Base-by-base conservation (phyloP, 1,140 invertebrate genomes). In the Paramacrobiotus metropolitanus region DNA sequence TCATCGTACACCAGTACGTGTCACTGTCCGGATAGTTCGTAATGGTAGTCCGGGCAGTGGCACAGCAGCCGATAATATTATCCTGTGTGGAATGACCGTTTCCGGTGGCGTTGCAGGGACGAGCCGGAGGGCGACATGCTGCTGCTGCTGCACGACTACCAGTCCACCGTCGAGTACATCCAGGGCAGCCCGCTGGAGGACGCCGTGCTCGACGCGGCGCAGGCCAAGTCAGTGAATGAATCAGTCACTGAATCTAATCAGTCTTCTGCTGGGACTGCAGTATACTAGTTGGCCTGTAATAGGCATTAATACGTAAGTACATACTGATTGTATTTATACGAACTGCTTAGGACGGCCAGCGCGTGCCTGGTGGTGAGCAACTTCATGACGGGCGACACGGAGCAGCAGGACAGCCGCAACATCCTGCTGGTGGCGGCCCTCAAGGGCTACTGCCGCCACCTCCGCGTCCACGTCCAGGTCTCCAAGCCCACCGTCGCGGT, bases 161-260 rank as follows among this genome's bases (percentile, higher is more conserved):
- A 55, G 24, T 15, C 48, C 24, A 20, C 15, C 48, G 78, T 79
- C 29, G 75, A 80, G 66, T 80, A 77, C 66, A 79, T 79, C 67
- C 74, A 77, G 62, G 78, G 79, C 4, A 76, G 76, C 24, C 75
- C 77, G 0, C 78, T 79, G 76, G 77, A 79, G 67, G 75, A 76
- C 20, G 73, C 73, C 66, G 78, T 80, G 67, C 68, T 80, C 34
- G 70, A 76, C 34, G 64, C 78, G 62, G 77, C 79, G 1, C 74
- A 76, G 67, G 77, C 78, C 15, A 71, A 75, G 63, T 69, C 77
- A 62, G 75, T 74, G 18, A 73, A 77, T 66, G 76, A 75, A 15
- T 76, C 75, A 67, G 63, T 77, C 29, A 76, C 80, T 2, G 65
- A 80, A 44, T 77, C 78, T 48, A 78, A 80, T 24, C 48, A 55